These are phyloP conservation scores for Falcunculus frontatus DNA, from an alignment of 2,113 vertebrate genomes.

Conservation along the genomic window DNA sequence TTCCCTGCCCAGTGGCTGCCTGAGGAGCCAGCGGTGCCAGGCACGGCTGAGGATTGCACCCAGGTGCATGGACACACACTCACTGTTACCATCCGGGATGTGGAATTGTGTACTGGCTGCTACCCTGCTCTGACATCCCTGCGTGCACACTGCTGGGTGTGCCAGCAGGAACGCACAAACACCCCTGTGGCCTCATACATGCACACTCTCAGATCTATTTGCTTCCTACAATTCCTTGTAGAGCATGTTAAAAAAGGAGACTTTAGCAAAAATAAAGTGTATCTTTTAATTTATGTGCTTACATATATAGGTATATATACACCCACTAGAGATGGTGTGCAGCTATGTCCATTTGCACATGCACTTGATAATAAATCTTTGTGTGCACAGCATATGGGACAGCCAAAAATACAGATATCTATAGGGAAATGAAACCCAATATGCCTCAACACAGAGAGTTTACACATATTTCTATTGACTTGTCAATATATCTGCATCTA, in stretches of 20 bases:
- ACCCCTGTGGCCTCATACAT: rapidly evolving
- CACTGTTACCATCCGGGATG: not conserved
- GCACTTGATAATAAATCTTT: not conserved
- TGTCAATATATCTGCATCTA: not conserved
- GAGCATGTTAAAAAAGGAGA: not conserved
- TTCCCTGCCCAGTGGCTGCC: not conserved
- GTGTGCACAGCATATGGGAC: not conserved
- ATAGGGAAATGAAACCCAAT: not conserved
- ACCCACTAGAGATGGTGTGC: not conserved
- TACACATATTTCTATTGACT: not conserved
- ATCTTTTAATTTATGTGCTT: not conserved
- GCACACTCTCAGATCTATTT: not conserved
- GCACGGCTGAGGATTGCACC: rapidly evolving
- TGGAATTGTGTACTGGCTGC: not conserved
- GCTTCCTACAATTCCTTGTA: not conserved
- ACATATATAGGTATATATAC: not conserved
- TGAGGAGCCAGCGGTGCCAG: rapidly evolving
- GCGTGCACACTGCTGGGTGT: rapidly evolving
- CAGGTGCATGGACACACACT: not conserved
- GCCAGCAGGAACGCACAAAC: not conserved
- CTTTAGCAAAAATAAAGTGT: not conserved
- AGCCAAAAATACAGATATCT: not conserved
- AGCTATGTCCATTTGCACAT: not conserved
- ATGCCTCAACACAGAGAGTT: not conserved
- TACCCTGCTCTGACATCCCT: not conserved